Evolutionary conservation across 2,888 invertebrate genomes (phyloP), one percentile per base, ranked within the genome.

Genomic region (Mesorhabditis sp.): DNA sequence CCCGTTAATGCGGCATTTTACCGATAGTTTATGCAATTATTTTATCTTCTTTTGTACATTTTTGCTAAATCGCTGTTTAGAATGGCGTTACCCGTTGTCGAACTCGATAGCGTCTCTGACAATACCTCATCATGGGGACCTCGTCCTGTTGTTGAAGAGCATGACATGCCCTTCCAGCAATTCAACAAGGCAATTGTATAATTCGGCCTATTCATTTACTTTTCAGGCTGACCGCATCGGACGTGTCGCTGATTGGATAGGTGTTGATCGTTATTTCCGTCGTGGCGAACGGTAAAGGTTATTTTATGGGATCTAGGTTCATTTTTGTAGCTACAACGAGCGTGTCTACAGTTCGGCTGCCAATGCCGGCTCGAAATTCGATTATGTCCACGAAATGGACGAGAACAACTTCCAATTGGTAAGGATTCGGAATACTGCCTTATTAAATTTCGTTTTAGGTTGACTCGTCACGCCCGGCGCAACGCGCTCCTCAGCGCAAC

Each of bases 311-410:
- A 61, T 63, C 28, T 42, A 7, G 15, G n/a, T 6, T 61, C 43
- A 3, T 10, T 65, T 45, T 69, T 77, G 75, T 50, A 79, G 82
- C 41, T 84, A 84, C 77, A 84, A 84, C 70, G 84, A 84, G 70
- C 80, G 84, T 43, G 73, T 83, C 66, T 84, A 83, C 69, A 82
- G 83, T 66, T 82, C 82, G 62, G 86, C 86, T 65, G 81, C 80
- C 6, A 83, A 80, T 50, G 82, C 83, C 6, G 95, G 94, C 64
- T 94, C 92, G 84, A 96, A 96, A 82, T 98, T 98, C 87, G 94
- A 97, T 0, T 99, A 98, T 87, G 95, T 93, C 86, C 97, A 97
- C 83, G 98, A 98, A 83, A 97, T 98, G 86, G 98, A 98, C 86
- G 98, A 99, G 87, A 93, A 93, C 78, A 93, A 94, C 67, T 99